A percentile compares a stretch with the other conserved stretches of the same genome.
Evolutionary conservation across 2,888 invertebrate genomes (phyloP).

Genomic region (Amitus sp.): DNA sequence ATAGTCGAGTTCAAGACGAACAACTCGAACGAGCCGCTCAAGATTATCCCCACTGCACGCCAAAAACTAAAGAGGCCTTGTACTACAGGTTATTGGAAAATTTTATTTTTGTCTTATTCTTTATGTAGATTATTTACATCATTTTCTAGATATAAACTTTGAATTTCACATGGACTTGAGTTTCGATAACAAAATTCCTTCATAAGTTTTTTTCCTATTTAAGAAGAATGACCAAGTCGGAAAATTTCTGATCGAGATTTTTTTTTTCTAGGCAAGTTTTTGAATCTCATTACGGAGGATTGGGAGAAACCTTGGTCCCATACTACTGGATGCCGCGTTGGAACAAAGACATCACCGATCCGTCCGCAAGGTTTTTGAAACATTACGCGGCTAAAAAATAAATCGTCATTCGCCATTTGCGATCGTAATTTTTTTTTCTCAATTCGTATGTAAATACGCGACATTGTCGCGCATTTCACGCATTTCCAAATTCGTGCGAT

Average conservation of each 20-base stretch:
- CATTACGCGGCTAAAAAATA: slow-evolving; percentile 71
- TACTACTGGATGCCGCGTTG: slow-evolving; percentile 86
- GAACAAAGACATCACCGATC: slow-evolving; percentile 75
- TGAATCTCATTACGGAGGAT: slow-evolving; percentile 73
- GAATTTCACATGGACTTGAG: no score
- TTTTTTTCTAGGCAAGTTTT: neutral
- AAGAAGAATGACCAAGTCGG: no score
- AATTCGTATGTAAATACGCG: no score
- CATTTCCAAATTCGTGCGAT: no score
- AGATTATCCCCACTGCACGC: slow-evolving; percentile 77
- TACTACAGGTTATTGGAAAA: slow-evolving; percentile 75
- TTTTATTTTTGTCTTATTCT: no score
- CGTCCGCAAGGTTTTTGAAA: slow-evolving; percentile 79
- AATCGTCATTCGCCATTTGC: slow-evolving; percentile 7
- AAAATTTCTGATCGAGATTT: no score
- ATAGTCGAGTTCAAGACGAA: slow-evolving; percentile 73
- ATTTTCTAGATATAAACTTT: no score
- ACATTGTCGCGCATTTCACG: no score
- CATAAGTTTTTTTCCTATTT: no score
- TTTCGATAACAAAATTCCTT: no score
- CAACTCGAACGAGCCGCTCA: slow-evolving; percentile 66
- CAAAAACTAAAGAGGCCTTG: slow-evolving; percentile 79
- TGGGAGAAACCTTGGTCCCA: slow-evolving; percentile 72
- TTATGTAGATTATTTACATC: no score
- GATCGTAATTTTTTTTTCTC: no score